Conservation (phyloP, 2,113 vertebrate species). For the Numenius arquata region DNA sequence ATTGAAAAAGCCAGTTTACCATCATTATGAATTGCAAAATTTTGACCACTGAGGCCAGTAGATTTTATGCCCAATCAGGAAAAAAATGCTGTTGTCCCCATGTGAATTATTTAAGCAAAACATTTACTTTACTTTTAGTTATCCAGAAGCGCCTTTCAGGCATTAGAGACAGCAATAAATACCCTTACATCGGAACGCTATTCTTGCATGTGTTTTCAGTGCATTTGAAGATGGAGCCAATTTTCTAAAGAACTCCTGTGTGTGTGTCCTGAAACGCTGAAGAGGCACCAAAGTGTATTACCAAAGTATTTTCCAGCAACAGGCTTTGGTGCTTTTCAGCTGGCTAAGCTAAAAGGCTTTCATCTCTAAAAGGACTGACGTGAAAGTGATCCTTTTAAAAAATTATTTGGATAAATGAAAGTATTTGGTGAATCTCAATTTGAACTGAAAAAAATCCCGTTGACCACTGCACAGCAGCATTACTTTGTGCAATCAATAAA, state of each 20-base stretch:
- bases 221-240: not conserved
- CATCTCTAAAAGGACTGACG: not conserved
- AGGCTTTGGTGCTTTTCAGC: not conserved
- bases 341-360: constrained; percentile 6
- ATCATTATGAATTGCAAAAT: not conserved
- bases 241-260: not conserved
- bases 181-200: not conserved
- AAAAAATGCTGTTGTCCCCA: not conserved
- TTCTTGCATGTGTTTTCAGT: not conserved
- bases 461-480: not conserved
- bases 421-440: not conserved
- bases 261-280: not conserved
- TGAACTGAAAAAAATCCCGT: not conserved
- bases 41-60: not conserved
- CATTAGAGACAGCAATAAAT: not conserved
- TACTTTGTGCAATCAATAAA: constrained; percentile 47
- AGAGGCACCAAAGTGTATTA: not conserved
- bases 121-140: not conserved
- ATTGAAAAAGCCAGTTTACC: not conserved
- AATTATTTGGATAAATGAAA: not conserved
- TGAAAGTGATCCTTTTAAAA: constrained; percentile 33
- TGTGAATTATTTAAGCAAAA: not conserved
- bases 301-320: not conserved
- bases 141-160: not conserved
- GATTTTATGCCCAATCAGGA: not conserved